A percentile compares a stretch with the other conserved stretches of the same genome.
Conservation (phyloP, 1,140 invertebrate genomes). For the Homalodisca vitripennis region DNA sequence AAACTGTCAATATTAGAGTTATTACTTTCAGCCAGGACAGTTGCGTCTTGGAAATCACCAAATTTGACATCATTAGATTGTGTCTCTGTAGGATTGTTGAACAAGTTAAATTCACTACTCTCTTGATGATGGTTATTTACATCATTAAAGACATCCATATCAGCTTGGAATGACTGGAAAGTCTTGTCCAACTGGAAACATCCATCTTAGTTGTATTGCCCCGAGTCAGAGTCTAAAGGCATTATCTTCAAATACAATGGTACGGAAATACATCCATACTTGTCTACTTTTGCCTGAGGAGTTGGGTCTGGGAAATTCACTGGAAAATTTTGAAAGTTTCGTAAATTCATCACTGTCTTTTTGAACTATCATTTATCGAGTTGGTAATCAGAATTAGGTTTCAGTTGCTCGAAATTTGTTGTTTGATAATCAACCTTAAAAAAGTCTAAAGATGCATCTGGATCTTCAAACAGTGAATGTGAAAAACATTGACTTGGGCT, state of each 20-base stretch:
- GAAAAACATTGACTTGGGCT: background rate
- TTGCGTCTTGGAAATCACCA: constrained; percentile 1
- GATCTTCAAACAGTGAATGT: background rate
- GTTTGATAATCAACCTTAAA: background rate
- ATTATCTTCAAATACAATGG: background rate
- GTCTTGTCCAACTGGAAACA: background rate
- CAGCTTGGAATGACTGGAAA: background rate
- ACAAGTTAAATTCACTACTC: background rate
- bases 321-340: constrained; percentile 37
- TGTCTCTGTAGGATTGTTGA: background rate
- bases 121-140: background rate
- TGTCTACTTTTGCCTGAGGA: background rate
- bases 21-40: background rate
- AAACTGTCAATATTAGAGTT: background rate
- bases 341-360: constrained; percentile 28
- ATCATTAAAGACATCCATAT: background rate
- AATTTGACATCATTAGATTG: background rate
- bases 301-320: background rate
- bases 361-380: background rate
- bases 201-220: too few species aligned
- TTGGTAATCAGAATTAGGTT: constrained; percentile 6
- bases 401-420: background rate
- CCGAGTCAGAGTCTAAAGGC: background rate
- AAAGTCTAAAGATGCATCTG: background rate
- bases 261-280: constrained; percentile 18